A percentile compares a stretch with the other conserved stretches of the same genome.
Evolutionary conservation across 2,888 invertebrate species (phyloP).

Genomic region (Leucoma salicis): DNA sequence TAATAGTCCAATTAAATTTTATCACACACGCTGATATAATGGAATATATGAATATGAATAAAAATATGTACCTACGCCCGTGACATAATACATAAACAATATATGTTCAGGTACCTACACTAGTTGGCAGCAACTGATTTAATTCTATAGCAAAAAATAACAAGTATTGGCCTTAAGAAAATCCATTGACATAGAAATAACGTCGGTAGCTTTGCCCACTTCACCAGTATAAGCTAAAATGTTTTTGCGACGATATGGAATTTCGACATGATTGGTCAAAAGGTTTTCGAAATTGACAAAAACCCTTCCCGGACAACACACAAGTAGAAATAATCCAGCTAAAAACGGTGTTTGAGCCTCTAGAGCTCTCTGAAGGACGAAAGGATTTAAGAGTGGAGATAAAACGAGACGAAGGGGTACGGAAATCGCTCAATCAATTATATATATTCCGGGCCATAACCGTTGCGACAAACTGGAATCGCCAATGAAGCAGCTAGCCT

Average conservation of each 20-base stretch:
- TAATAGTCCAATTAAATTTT: too few relatives aligned
- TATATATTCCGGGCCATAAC: conserved; percentile 44
- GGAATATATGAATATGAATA: too few relatives aligned
- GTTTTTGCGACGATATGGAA: conserved; percentile 17
- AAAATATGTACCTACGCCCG: too few relatives aligned
- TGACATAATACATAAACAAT: too few relatives aligned
- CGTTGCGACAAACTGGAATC: conserved; percentile 17
- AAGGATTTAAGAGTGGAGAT: conserved; percentile 34
- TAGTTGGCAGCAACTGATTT: too few relatives aligned
- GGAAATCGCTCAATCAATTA: conserved; percentile 49
- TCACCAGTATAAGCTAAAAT: conserved; percentile 8
- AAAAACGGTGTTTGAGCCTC: conserved; percentile 24
- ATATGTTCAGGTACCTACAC: too few relatives aligned
- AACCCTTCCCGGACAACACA: conserved; percentile 26
- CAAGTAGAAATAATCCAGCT: conserved; percentile 32
- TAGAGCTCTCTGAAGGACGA: conserved; percentile 14
- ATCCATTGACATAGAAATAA: too few relatives aligned
- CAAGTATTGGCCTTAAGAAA: too few relatives aligned
- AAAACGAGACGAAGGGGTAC: conserved; percentile 36
- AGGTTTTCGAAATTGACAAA: conserved; percentile 21
- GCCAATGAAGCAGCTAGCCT: conserved; percentile 1
- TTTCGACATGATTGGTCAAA: conserved; percentile 13
- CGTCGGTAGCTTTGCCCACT: not conserved
- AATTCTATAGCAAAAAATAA: too few relatives aligned
- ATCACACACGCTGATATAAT: too few relatives aligned